phyloP scores from a whole-genome alignment of 2,888 invertebrate species.

The Aquatica leii region DNA sequence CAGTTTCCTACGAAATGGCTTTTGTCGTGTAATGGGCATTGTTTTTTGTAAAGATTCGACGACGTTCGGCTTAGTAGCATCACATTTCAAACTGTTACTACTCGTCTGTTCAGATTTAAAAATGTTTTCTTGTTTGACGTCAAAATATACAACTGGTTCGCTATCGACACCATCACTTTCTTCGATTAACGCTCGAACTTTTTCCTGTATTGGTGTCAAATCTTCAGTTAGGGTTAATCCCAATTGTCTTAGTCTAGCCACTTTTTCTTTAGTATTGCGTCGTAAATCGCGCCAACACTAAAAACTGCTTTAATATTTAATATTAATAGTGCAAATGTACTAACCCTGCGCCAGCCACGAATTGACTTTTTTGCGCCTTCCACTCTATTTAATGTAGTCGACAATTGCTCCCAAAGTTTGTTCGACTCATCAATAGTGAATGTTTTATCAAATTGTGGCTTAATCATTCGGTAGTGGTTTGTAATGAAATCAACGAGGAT shows the following conservation, averaged over 20 bases:
- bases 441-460: constrained; percentile 11
- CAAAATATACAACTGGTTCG: not conserved
- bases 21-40: not conserved
- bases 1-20: not conserved
- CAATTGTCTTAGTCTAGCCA: constrained; percentile 4
- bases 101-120: not conserved
- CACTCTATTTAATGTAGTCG: constrained; percentile 7
- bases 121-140: constrained; percentile 10
- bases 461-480: constrained; percentile 13
- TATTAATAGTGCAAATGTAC: not conserved
- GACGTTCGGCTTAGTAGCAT: not conserved
- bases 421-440: constrained; percentile 13
- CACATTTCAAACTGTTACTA: too few species aligned
- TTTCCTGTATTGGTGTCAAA: constrained; percentile 20
- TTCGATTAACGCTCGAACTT: constrained; percentile 17
- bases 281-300: constrained; percentile 22
- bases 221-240: constrained; percentile 4
- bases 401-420: constrained; percentile 16
- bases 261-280: constrained; percentile 19
- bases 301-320: not conserved
- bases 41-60: not conserved
- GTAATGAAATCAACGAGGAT: constrained; percentile 15
- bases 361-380: constrained; percentile 13
- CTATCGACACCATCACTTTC: not conserved
- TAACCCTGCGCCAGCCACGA: constrained; percentile 16